These are phyloP conservation scores for Smutsia gigantea DNA, from an alignment of 2,797 vertebrate species.

Conservation along the genomic window DNA sequence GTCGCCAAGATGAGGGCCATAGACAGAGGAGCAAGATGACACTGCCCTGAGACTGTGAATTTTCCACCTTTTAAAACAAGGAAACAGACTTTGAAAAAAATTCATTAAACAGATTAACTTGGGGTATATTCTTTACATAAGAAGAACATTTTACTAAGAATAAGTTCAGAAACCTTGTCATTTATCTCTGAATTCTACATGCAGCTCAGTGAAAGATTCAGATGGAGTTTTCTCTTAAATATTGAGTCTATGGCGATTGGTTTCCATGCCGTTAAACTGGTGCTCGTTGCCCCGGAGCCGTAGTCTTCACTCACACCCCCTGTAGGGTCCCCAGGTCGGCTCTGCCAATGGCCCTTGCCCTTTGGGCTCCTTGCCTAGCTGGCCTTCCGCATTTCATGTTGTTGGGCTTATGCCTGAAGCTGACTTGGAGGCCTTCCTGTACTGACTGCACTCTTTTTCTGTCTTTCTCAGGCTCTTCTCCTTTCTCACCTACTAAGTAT, in stretches of 20 bases:
- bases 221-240: not conserved
- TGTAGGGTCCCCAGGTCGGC: not conserved
- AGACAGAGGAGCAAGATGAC: not conserved
- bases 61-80: not conserved
- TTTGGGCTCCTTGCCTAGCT: not conserved
- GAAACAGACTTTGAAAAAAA: not conserved
- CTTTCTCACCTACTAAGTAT: not conserved
- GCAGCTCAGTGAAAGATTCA: not conserved
- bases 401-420: not conserved
- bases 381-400: not conserved
- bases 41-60: not conserved
- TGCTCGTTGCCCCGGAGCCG: not conserved
- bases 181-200: not conserved
- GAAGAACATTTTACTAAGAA: not conserved
- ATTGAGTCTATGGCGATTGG: not conserved
- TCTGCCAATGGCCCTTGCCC: not conserved
- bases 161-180: not conserved
- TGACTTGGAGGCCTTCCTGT: not conserved
- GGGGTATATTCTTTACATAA: not conserved
- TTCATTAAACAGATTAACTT: not conserved
- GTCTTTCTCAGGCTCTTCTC: not conserved
- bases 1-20: not conserved
- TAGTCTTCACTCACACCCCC: accelerated
- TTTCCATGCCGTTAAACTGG: not conserved
- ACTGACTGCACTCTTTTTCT: not conserved